These are phyloP conservation scores for Drosophila prolongata DNA, from an alignment of 2,888 invertebrate genomes.

Conservation along the genomic window DNA sequence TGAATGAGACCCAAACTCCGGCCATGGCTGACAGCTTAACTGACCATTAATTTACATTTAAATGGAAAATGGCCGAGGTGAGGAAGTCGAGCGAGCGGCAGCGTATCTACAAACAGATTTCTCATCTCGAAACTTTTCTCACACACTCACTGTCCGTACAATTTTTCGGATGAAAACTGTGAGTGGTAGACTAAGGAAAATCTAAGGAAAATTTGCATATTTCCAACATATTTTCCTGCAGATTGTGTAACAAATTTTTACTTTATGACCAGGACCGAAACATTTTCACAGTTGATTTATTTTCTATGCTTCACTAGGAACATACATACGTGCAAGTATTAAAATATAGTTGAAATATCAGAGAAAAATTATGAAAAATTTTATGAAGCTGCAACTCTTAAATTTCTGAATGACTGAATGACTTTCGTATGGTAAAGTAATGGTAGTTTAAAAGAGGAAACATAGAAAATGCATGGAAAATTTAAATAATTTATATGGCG, in stretches of 20 bases:
- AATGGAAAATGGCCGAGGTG: conserved; percentile 51
- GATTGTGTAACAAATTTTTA: conserved; percentile 43
- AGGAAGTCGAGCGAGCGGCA: conserved; percentile 19
- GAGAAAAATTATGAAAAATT: background rate
- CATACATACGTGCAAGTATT: background rate
- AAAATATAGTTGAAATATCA: background rate
- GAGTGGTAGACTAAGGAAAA: conserved; percentile 11
- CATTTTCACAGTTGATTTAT: conserved; percentile 73
- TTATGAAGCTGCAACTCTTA: too few relatives aligned
- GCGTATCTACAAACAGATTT: conserved; percentile 44
- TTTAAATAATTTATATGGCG: too few relatives aligned
- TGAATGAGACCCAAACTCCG: conserved; percentile 38
- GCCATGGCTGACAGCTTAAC: conserved; percentile 72
- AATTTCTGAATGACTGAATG: too few relatives aligned
- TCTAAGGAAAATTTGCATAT: conserved; percentile 67
- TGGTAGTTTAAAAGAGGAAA: too few relatives aligned
- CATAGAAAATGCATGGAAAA: too few relatives aligned
- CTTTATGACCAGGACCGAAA: conserved; percentile 31
- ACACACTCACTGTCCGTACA: conserved; percentile 22
- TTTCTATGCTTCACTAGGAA: conserved; percentile 22
- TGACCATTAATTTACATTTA: conserved; percentile 80
- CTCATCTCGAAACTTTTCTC: conserved; percentile 38
- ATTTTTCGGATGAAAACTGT: conserved; percentile 25
- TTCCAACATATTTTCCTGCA: conserved; percentile 67
- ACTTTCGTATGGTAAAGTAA: too few relatives aligned